These are phyloP conservation scores for Liolophura sinensis DNA, from an alignment of 1,140 invertebrate species.

Conservation along the genomic window DNA sequence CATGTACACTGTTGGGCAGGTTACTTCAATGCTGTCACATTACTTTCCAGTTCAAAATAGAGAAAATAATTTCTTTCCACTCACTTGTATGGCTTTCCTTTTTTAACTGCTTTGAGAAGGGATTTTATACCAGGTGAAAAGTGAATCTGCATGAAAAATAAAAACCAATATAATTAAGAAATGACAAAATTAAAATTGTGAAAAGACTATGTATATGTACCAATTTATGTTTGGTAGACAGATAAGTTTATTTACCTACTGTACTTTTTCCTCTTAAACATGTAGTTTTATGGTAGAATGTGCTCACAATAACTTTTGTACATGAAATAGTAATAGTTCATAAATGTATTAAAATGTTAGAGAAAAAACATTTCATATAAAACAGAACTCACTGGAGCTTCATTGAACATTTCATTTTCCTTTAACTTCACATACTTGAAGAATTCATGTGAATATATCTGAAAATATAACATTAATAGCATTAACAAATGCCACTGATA, in stretches of 20 bases:
- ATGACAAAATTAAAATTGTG: not conserved
- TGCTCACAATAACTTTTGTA: not conserved
- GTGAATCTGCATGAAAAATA: constrained; percentile 27
- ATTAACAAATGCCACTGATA: too few relatives aligned
- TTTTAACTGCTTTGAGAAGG: constrained; percentile 31
- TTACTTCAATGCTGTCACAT: too few relatives aligned
- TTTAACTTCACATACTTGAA: constrained; percentile 21
- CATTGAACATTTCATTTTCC: constrained; percentile 23
- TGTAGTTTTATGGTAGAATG: not conserved
- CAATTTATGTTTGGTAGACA: not conserved
- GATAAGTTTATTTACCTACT: not conserved
- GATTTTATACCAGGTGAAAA: constrained; percentile 30
- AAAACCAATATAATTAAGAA: not conserved
- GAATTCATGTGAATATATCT: constrained; percentile 30
- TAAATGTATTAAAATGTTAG: not conserved
- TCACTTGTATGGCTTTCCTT: constrained; percentile 22
- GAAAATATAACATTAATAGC: constrained; percentile 10
- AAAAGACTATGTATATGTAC: too few relatives aligned
- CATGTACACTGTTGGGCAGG: too few relatives aligned
- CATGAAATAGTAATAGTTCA: not conserved
- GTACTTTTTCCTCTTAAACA: not conserved
- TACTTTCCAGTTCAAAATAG: too few relatives aligned
- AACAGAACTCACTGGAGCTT: constrained; percentile 26
- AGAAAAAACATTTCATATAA: not conserved
- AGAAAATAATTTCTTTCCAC: too few relatives aligned